phyloP scores from a whole-genome alignment of 2,113 vertebrate species.

The Heterotis niloticus region DNA sequence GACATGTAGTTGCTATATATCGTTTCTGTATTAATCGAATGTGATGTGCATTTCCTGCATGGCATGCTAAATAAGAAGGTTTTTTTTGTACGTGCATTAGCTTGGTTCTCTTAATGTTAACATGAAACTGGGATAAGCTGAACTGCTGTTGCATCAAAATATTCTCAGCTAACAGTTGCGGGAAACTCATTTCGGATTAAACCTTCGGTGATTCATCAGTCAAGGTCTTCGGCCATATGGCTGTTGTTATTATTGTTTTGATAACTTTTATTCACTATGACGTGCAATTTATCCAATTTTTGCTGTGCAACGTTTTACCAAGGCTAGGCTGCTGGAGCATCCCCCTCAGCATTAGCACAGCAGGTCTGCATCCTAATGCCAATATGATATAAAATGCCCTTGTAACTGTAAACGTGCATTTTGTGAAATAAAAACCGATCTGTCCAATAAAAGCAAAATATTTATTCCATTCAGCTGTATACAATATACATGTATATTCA shows the following conservation, averaged over 20 bases:
- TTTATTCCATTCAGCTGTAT: no score
- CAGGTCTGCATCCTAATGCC: no score
- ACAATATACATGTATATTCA: no score
- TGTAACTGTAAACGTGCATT: no score
- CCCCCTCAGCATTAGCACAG: no score
- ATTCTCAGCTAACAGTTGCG: neutral
- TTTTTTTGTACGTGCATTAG: conserved; percentile 13
- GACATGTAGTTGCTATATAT: conserved; percentile 27
- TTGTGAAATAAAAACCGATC: no score
- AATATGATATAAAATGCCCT: no score
- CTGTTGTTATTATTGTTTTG: neutral
- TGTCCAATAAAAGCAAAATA: no score
- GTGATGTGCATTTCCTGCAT: conserved; percentile 7
- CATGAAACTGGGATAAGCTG: neutral
- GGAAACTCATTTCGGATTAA: neutral
- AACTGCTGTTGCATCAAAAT: neutral
- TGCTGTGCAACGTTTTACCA: no score
- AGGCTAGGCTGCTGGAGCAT: no score
- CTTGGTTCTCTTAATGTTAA: conserved; percentile 10
- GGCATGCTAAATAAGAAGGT: conserved; percentile 12
- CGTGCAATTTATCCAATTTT: no score
- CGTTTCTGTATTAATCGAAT: conserved; percentile 24
- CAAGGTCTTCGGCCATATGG: neutral
- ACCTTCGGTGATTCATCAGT: neutral
- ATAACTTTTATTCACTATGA: neutral